Percentiles rank a stretch among this genome's conserved stretches.
Conservation (phyloP, 2,113 vertebrate genomes). For the Sisor rabdophorus region DNA sequence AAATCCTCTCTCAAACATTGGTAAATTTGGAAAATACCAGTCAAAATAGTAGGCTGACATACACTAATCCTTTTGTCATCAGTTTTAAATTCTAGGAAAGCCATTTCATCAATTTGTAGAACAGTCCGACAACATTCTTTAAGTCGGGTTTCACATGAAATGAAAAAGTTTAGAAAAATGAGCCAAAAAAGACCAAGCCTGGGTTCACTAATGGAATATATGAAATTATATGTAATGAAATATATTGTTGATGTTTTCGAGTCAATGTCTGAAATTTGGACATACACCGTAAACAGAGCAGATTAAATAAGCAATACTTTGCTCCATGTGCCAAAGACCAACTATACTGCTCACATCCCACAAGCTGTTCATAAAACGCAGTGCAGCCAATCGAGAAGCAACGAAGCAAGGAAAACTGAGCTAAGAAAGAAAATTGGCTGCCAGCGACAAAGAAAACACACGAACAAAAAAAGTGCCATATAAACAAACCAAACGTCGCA, state of each 20-base stretch:
- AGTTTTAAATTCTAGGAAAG: too few species aligned
- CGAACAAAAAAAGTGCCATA: not conserved
- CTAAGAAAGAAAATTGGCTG: constrained; percentile 33
- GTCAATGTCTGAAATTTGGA: constrained; percentile 6
- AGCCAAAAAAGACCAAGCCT: not conserved
- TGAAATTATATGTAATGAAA: constrained; percentile 12
- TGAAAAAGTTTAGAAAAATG: too few species aligned
- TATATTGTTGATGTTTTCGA: not conserved
- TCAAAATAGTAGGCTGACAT: too few species aligned
- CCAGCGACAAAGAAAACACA: constrained; percentile 15
- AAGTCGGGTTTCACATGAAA: too few species aligned
- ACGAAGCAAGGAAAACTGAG: constrained; percentile 29
- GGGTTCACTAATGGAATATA: not conserved
- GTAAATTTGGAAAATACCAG: too few species aligned
- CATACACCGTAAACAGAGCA: constrained; percentile 13
- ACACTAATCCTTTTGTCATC: too few species aligned
- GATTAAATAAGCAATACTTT: constrained; percentile 4
- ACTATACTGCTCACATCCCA: constrained; percentile 22
- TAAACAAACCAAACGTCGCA: not conserved
- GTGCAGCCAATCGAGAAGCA: constrained; percentile 20
- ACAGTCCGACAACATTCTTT: too few species aligned
- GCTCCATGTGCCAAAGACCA: constrained; percentile 18
- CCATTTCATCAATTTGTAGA: too few species aligned
- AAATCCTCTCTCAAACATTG: too few species aligned
- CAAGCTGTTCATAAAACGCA: constrained; percentile 15